Evolutionary conservation across 2,113 vertebrate species (phyloP).

Genomic region (Corythoichthys intestinalis): DNA sequence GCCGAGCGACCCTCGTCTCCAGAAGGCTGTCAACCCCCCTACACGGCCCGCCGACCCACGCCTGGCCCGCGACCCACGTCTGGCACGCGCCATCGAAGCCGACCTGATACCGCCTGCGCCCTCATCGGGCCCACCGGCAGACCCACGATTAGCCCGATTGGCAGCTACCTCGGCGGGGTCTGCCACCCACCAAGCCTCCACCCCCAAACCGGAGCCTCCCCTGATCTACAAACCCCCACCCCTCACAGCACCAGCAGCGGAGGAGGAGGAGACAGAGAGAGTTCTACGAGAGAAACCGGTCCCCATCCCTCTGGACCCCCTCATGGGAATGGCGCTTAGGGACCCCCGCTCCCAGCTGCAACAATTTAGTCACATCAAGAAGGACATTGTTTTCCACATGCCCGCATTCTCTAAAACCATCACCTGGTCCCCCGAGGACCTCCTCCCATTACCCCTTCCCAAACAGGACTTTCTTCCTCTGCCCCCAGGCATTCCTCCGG

Average conservation of each 20-base stretch:
- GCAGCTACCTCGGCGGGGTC: conserved; percentile 30
- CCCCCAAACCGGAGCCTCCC: conserved; percentile 56
- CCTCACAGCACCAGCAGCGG: conserved; percentile 49
- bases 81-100: conserved; percentile 69
- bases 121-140: conserved; percentile 65
- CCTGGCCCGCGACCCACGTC: conserved; percentile 81
- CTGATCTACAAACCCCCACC: conserved; percentile 68
- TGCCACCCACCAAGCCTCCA: conserved; percentile 33
- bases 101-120: conserved; percentile 36
- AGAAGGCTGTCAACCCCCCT: conserved; percentile 62
- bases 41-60: conserved; percentile 81
- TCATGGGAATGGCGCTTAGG: conserved; percentile 77
- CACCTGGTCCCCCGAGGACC: conserved; percentile 89
- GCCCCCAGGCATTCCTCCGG: conserved; percentile 78
- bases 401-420: conserved; percentile 81
- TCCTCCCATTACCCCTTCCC: conserved; percentile 84
- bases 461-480: conserved; percentile 83
- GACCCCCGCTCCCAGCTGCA: conserved; percentile 86
- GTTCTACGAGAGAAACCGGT: conserved; percentile 82
- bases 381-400: conserved; percentile 79
- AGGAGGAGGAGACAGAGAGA: conserved; percentile 87
- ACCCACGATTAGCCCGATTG: conserved; percentile 68
- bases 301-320: conserved; percentile 81
- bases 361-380: conserved; percentile 94
- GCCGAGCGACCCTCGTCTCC: conserved; percentile 78